Conservation (phyloP, 2,797 vertebrate species). For the Typhlichthys eigenmanni region DNA sequence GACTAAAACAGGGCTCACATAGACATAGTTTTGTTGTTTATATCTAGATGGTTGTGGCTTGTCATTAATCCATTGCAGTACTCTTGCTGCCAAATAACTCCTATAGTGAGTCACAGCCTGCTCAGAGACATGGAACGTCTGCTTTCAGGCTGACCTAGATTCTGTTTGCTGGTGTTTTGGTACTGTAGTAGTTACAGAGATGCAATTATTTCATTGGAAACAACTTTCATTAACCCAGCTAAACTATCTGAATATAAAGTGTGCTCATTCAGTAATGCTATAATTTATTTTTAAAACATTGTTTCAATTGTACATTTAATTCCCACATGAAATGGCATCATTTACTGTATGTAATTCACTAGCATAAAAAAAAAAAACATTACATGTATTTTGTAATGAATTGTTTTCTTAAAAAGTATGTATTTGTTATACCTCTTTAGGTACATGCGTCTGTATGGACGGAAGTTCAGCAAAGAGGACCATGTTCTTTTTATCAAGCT, state of each 20-base stretch:
- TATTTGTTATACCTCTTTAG: slow-evolving; percentile 61
- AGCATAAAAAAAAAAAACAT: too few species aligned
- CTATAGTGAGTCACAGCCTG: slow-evolving; percentile 59
- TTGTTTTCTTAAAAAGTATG: background rate
- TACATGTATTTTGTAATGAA: background rate
- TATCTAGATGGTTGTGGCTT: slow-evolving; percentile 41
- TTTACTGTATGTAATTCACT: too few species aligned
- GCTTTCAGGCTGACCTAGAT: slow-evolving; percentile 64
- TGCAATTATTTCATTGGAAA: slow-evolving; percentile 16
- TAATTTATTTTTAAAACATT: background rate
- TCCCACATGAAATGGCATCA: background rate
- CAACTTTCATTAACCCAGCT: background rate
- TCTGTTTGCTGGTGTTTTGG: slow-evolving; percentile 43
- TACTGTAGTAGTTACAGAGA: slow-evolving; percentile 29
- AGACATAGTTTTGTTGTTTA: slow-evolving; percentile 33
- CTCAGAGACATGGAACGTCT: slow-evolving; percentile 67
- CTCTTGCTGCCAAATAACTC: slow-evolving; percentile 45
- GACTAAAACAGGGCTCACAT: too few species aligned
- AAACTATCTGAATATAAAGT: background rate
- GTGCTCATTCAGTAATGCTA: background rate
- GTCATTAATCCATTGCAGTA: slow-evolving; percentile 60
- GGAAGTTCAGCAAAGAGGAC: slow-evolving; percentile 98
- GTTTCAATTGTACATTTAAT: background rate
- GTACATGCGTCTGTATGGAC: slow-evolving; percentile 93
- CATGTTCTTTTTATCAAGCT: slow-evolving; percentile 96